Evolutionary conservation across 1,140 invertebrate species (phyloP).

Genomic region (Achatina immaculata): DNA sequence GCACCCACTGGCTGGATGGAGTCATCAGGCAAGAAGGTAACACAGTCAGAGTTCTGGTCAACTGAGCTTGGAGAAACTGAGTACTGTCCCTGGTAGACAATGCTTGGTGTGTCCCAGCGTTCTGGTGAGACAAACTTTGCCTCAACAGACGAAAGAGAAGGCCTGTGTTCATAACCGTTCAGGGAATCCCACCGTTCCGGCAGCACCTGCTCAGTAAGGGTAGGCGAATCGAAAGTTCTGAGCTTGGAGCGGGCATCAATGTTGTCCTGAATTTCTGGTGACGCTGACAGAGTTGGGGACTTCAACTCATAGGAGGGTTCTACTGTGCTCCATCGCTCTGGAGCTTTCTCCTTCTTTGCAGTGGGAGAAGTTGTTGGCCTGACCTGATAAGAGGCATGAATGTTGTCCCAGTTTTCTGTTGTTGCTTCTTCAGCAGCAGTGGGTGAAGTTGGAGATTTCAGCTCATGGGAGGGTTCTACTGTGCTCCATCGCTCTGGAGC

Average conservation of each 20-base stretch:
- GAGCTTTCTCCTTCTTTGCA: background rate
- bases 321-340: background rate
- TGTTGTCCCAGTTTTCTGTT: background rate
- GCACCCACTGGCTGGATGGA: background rate
- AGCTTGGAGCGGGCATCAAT: background rate
- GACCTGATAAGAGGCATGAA: conserved; percentile 22
- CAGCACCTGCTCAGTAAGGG: background rate
- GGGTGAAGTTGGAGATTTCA: background rate
- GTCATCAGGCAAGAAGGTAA: background rate
- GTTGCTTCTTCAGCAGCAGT: background rate
- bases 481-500: background rate
- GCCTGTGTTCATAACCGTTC: background rate
- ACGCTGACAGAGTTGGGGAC: background rate
- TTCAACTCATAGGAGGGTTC: background rate
- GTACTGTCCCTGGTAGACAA: conserved; percentile 46
- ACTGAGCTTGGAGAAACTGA: conserved; percentile 38
- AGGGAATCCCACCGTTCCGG: background rate
- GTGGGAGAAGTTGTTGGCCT: background rate
- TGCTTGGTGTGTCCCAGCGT: conserved; percentile 42
- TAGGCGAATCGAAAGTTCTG: background rate
- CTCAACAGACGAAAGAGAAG: background rate
- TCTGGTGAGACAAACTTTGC: background rate
- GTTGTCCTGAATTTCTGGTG: background rate
- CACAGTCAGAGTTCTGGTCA: conserved; percentile 46
- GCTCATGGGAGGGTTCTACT: background rate